Conservation (phyloP, 2,113 vertebrate species). For the Reinhardtius hippoglossoides region DNA sequence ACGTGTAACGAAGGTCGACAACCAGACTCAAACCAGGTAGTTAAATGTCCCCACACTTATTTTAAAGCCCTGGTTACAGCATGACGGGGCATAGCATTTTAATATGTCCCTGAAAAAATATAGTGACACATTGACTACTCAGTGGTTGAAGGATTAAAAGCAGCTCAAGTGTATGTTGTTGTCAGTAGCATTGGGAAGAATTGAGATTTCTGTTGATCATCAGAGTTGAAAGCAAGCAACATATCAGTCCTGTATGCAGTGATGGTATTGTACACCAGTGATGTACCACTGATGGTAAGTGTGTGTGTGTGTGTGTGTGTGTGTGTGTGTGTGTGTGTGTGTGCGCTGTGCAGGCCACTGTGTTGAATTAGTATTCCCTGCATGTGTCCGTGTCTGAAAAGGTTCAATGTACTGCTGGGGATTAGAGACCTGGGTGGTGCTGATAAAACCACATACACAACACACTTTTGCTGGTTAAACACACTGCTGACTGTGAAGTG, state of each 20-base stretch:
- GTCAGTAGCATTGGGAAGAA: no score
- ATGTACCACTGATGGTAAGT: background rate
- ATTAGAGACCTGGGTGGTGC: conserved; percentile 34
- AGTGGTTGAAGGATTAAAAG: no score
- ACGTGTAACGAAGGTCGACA: no score
- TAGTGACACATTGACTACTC: no score
- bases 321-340: background rate
- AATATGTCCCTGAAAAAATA: background rate
- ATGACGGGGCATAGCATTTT: background rate
- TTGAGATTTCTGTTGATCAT: background rate
- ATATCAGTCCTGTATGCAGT: background rate
- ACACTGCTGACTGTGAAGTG: conserved; percentile 3
- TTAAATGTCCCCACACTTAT: background rate
- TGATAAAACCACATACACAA: conserved; percentile 34
- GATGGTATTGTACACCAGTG: background rate
- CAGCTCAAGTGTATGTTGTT: no score
- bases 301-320: background rate
- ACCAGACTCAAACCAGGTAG: background rate
- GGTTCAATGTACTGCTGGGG: conserved; percentile 25
- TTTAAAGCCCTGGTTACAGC: background rate
- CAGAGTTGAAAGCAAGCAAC: background rate
- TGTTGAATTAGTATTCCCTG: conserved; percentile 30
- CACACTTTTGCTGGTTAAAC: conserved; percentile 8
- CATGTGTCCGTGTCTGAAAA: conserved; percentile 23
- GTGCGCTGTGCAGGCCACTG: background rate